phyloP scores from a whole-genome alignment of 2,113 vertebrate genomes.

The Rissa tridactyla region DNA sequence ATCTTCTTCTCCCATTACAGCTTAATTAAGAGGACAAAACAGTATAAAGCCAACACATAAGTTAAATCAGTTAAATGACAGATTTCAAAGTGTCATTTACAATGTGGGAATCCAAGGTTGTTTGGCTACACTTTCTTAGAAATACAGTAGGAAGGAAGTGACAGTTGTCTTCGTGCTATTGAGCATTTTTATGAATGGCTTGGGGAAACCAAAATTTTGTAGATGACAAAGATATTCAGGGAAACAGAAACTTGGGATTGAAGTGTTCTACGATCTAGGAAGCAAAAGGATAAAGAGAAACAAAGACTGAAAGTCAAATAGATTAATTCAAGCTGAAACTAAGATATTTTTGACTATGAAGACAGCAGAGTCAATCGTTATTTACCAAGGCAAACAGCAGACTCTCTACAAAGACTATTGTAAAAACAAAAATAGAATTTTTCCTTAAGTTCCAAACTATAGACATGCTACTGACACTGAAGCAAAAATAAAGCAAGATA shows the following conservation, averaged over 20 bases:
- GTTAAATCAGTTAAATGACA: background rate
- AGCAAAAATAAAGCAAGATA: background rate
- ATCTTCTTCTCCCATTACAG: background rate
- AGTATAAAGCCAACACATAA: background rate
- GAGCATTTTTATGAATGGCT: background rate
- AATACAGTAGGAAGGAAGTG: conserved; percentile 6
- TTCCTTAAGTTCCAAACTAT: background rate
- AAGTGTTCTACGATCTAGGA: background rate
- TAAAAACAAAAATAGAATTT: background rate
- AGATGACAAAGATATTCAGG: background rate
- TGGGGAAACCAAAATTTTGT: background rate
- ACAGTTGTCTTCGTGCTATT: background rate
- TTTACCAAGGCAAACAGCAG: background rate
- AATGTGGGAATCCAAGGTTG: background rate
- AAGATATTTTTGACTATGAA: background rate
- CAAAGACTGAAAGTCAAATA: background rate
- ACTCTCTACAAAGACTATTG: background rate
- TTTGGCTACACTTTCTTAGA: background rate
- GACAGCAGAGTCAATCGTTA: background rate
- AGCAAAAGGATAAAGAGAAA: background rate
- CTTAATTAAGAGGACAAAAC: background rate
- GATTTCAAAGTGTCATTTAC: background rate
- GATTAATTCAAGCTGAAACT: background rate
- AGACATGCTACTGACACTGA: background rate
- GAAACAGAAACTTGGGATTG: background rate